These are phyloP conservation scores for Hirtodrosophila histrioides DNA, from an alignment of 2,888 invertebrate genomes.

Conservation along the genomic window DNA sequence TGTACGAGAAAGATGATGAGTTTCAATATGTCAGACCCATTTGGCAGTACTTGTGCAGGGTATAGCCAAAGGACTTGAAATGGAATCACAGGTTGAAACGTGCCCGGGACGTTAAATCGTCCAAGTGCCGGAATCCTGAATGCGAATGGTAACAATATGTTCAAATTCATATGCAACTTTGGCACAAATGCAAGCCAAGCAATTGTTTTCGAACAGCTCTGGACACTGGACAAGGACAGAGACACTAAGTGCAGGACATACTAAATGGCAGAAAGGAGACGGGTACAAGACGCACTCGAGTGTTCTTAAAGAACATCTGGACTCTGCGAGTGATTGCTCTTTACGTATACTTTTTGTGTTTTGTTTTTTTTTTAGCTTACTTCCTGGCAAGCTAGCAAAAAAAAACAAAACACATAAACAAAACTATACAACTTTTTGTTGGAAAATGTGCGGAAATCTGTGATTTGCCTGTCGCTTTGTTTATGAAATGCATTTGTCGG, in stretches of 20 bases:
- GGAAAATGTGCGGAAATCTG: conserved; percentile 27
- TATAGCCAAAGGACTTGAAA: conserved; percentile 28
- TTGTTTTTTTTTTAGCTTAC: conserved; percentile 30
- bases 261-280: no score
- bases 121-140: conserved; percentile 6
- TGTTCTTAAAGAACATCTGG: conserved; percentile 31
- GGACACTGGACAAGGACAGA: conserved; percentile 14
- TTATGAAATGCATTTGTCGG: conserved; percentile 70
- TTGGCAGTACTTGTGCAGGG: conserved; percentile 20
- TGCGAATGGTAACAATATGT: conserved; percentile 21
- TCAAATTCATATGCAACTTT: conserved; percentile 23
- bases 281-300: background rate
- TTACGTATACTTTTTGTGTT: conserved; percentile 2
- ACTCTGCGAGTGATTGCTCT: conserved; percentile 9
- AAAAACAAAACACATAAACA: conserved; percentile 6
- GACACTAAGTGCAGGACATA: no score
- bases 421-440: conserved; percentile 17
- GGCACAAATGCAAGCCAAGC: conserved; percentile 34
- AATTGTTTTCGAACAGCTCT: conserved; percentile 22
- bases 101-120: conserved; percentile 31
- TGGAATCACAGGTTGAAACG: conserved; percentile 38
- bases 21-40: conserved; percentile 7
- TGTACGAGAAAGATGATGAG: background rate
- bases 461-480: conserved; percentile 45
- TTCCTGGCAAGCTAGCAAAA: conserved; percentile 27